Evolutionary conservation across 1,140 invertebrate genomes (phyloP).

Genomic region (Plutomurus gul): DNA sequence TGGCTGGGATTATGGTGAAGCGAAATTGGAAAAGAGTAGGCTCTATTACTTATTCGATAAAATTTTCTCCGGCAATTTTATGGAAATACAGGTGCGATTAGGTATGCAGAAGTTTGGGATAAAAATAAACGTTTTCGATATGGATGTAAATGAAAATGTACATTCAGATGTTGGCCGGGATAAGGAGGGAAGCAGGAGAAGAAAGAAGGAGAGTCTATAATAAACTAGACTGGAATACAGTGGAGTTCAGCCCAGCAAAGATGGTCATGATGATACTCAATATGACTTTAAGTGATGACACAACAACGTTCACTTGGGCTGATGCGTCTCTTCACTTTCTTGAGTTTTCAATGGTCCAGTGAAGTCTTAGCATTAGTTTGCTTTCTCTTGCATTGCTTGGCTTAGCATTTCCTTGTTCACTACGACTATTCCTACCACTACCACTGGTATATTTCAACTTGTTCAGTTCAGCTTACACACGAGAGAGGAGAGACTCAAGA

Average conservation of each 20-base stretch:
- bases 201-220: not conserved
- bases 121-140: no score
- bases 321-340: conserved; percentile 21
- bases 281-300: conserved; percentile 31
- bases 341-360: conserved; percentile 14
- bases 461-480: not conserved
- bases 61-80: no score
- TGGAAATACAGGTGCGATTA: no score
- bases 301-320: conserved; percentile 10
- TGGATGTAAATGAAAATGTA: not conserved
- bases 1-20: no score
- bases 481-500: not conserved
- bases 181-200: not conserved
- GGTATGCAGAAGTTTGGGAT: not conserved
- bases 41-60: no score
- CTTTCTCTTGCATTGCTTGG: not conserved
- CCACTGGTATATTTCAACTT: not conserved
- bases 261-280: conserved; percentile 14
- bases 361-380: not conserved
- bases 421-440: not conserved
- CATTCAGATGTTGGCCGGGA: no score
- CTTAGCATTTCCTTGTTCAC: not conserved
- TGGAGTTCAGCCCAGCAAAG: not conserved
- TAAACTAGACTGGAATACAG: not conserved
- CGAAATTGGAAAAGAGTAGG: no score